Conservation (phyloP, 1,140 invertebrate genomes). For the Achatina immaculata region DNA sequence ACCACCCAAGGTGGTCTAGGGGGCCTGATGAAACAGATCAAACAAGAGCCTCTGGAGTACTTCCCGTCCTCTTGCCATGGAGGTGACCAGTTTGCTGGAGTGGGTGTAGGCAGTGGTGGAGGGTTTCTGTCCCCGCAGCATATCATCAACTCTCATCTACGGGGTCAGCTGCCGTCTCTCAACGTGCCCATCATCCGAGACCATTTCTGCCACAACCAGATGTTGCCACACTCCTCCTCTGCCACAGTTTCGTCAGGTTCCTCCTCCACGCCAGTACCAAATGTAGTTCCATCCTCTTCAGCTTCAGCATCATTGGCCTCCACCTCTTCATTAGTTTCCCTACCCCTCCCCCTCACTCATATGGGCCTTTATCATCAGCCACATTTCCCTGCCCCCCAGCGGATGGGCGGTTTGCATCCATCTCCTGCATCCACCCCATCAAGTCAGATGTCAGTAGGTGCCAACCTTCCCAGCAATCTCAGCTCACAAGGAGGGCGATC, state of each 20-base stretch:
- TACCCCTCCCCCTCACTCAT: constrained; percentile 33
- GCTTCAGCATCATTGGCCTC: constrained; percentile 24
- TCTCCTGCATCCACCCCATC: constrained; percentile 44
- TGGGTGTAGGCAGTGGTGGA: constrained; percentile 20
- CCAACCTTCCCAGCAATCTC: constrained; percentile 36
- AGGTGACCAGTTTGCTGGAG: constrained; percentile 27
- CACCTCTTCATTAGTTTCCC: constrained; percentile 18
- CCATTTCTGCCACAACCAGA: constrained; percentile 30
- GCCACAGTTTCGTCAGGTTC: constrained; percentile 1
- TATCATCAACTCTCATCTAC: constrained; percentile 31
- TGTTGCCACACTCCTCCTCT: constrained; percentile 30
- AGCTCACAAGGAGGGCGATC: constrained; percentile 27
- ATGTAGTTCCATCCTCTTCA: constrained; percentile 6
- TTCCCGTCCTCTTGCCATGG: constrained; percentile 29
- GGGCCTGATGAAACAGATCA: constrained; percentile 35
- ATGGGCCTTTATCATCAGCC: constrained; percentile 39
- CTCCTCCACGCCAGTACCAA: not conserved
- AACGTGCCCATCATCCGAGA: constrained; percentile 33
- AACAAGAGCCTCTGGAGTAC: constrained; percentile 38
- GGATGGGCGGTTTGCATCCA: constrained; percentile 35
- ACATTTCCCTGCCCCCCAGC: constrained; percentile 21
- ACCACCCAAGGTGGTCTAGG: not conserved
- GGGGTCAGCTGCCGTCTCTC: constrained; percentile 18
- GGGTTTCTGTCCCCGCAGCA: constrained; percentile 32
- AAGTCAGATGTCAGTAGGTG: constrained; percentile 31